Percentiles rank a stretch among this genome's conserved stretches.
phyloP scores from a whole-genome alignment of 2,888 invertebrate species.

The Antheraea assamensis region DNA sequence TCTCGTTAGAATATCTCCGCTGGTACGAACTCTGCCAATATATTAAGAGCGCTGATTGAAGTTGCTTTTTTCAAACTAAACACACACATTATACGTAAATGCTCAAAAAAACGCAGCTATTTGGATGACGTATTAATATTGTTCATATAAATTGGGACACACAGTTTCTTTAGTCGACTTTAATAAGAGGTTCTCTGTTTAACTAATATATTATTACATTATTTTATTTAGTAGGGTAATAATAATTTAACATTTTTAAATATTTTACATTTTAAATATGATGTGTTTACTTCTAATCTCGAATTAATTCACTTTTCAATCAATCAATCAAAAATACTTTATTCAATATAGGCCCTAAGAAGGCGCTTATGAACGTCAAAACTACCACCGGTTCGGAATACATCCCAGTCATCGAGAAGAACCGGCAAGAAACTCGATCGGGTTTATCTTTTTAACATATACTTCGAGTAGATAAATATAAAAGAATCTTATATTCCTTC shows the following conservation, averaged over 20 bases:
- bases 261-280: neutral
- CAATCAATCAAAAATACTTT: too few relatives aligned
- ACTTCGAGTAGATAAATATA: too few relatives aligned
- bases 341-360: too few relatives aligned
- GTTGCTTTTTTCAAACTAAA: constrained; percentile 23
- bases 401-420: too few relatives aligned
- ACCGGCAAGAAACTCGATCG: too few relatives aligned
- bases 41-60: constrained; percentile 26
- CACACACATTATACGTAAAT: neutral
- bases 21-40: constrained; percentile 28
- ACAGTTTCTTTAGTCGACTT: neutral
- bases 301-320: neutral
- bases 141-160: neutral
- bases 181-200: too few relatives aligned
- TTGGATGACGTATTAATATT: neutral
- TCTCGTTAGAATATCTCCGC: constrained; percentile 24
- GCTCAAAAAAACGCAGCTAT: neutral
- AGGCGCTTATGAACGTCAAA: too few relatives aligned
- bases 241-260: too few relatives aligned
- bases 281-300: neutral
- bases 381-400: too few relatives aligned
- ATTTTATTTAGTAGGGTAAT: neutral
- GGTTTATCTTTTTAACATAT: too few relatives aligned
- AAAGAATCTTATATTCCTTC: neutral
- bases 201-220: too few relatives aligned